Evolutionary conservation across 2,797 vertebrate species (phyloP).

Genomic region (Pantherophis alleghaniensis): DNA sequence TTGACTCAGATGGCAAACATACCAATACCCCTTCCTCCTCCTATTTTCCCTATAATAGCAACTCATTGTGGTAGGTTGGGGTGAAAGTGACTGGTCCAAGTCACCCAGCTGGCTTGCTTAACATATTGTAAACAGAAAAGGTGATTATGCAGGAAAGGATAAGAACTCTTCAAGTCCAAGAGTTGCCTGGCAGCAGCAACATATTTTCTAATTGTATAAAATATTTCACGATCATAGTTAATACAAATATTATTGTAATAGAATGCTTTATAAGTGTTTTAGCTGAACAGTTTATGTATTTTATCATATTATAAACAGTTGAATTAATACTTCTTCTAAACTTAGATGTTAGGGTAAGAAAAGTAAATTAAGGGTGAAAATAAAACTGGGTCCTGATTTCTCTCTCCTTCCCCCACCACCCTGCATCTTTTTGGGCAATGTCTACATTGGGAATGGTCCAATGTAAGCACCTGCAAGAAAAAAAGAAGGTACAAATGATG

Average conservation of each 20-base stretch:
- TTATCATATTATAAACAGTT: background rate
- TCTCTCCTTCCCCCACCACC: background rate
- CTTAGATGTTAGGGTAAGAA: background rate
- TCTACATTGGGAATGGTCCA: conserved; percentile 13
- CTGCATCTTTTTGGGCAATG: background rate
- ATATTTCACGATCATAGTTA: background rate
- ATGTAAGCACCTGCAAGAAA: conserved; percentile 6
- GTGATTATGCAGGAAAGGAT: background rate
- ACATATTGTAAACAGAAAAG: background rate
- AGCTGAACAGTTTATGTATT: background rate
- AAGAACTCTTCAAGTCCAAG: background rate
- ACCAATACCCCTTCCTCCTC: background rate
- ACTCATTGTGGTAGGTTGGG: background rate
- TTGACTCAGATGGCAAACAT: background rate
- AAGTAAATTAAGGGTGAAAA: conserved; percentile 7
- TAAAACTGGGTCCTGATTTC: background rate
- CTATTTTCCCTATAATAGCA: background rate
- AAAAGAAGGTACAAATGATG: background rate
- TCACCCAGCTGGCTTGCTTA: background rate
- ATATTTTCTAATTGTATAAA: background rate
- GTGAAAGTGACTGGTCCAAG: background rate
- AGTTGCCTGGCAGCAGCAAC: background rate
- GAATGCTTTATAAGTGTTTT: background rate
- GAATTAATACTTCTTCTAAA: conserved; percentile 2
- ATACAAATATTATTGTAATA: background rate